phyloP scores from a whole-genome alignment of 1,140 invertebrate species.

The Formica selysi region DNA sequence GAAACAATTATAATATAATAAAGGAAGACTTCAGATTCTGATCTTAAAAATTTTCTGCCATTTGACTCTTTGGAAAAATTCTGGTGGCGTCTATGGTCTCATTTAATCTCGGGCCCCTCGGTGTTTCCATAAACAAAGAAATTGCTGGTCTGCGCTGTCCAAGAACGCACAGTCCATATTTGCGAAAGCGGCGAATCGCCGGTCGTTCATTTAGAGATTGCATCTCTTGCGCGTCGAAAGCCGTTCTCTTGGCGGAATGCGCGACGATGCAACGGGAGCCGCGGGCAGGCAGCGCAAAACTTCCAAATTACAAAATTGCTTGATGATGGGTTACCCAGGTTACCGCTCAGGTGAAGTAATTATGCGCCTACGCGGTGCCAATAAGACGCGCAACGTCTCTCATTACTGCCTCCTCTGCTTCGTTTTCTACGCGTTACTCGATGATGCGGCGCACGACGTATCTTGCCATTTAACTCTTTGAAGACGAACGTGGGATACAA shows the following conservation, averaged over 20 bases:
- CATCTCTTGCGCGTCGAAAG: conserved; percentile 46
- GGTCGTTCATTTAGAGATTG: conserved; percentile 59
- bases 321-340: conserved; percentile 77
- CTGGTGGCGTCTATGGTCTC: background rate
- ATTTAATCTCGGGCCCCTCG: conserved; percentile 21
- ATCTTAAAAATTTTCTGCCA: background rate
- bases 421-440: conserved; percentile 25
- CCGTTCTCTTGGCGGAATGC: conserved; percentile 33
- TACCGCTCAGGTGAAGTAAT: conserved; percentile 74
- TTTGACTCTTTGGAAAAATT: background rate
- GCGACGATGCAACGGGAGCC: conserved; percentile 48
- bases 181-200: conserved; percentile 40
- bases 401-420: conserved; percentile 65
- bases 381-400: conserved; percentile 71
- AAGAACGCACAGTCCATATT: conserved; percentile 43
- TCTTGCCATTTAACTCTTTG: background rate
- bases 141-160: conserved; percentile 38
- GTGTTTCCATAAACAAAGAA: conserved; percentile 57
- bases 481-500: background rate
- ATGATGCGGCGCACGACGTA: background rate
- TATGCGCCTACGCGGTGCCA: conserved; percentile 74
- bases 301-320: conserved; percentile 82
- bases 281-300: conserved; percentile 60
- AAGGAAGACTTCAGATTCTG: background rate
- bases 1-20: background rate